Conservation (phyloP, 2,113 vertebrate genomes). For the Brienomyrus longianalis region DNA sequence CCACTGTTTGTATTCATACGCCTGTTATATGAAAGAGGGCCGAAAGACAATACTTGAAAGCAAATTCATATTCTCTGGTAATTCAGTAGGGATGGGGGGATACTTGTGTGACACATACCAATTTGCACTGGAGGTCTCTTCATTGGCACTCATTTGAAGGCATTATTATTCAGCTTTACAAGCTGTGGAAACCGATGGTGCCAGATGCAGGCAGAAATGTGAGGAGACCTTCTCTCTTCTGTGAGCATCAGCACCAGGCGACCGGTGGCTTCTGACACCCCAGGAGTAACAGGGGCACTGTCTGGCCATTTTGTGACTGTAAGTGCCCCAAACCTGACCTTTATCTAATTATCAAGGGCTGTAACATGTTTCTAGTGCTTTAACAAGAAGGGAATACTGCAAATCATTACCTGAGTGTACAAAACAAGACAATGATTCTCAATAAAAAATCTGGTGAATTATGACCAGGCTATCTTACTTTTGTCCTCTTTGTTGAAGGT, state of each 20-base stretch:
- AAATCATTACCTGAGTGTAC: not conserved
- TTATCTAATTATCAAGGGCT: not conserved
- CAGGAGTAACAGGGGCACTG: not conserved
- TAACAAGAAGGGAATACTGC: not conserved
- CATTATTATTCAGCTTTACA: not conserved
- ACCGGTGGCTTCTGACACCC: no score
- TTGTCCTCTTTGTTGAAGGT: not conserved
- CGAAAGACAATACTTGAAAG: not conserved
- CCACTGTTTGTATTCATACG: not conserved
- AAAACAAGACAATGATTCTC: not conserved
- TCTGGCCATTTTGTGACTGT: not conserved
- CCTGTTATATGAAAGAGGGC: not conserved
- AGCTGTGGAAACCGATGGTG: not conserved
- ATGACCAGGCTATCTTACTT: not conserved
- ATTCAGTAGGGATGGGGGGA: not conserved
- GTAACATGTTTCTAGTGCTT: not conserved
- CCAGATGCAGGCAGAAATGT: not conserved
- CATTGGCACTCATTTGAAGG: not conserved
- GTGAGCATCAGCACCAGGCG: not conserved
- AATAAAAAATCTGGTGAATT: not conserved
- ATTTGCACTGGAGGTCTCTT: not conserved
- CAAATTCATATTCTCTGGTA: not conserved
- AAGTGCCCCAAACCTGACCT: not conserved
- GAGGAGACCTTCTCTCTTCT: not conserved
- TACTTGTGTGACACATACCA: not conserved